Conservation (phyloP, 2,113 vertebrate genomes). For the Epinephelus lanceolatus region DNA sequence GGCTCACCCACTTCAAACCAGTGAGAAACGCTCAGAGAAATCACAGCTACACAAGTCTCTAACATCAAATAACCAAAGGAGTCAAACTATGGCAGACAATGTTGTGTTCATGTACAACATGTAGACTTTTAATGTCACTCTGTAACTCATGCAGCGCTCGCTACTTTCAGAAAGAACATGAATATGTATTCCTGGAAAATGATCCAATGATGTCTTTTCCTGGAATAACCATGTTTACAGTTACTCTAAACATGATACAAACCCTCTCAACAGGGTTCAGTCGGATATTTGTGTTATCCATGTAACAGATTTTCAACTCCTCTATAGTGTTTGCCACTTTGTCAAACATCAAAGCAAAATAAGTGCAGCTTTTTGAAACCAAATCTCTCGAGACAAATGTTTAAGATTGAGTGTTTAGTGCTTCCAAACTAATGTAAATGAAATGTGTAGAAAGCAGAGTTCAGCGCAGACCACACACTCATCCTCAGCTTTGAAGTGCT, state of each 20-base stretch:
- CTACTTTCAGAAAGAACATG: neutral
- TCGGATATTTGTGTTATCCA: neutral
- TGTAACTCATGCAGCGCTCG: neutral
- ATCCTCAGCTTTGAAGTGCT: slow-evolving; percentile 60
- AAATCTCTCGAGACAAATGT: slow-evolving; percentile 22
- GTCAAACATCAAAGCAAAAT: slow-evolving; percentile 31
- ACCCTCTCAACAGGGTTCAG: neutral
- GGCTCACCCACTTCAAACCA: neutral
- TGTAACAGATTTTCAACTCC: neutral
- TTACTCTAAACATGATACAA: neutral
- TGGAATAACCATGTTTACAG: neutral
- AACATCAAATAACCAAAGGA: neutral
- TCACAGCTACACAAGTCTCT: neutral
- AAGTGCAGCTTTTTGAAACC: neutral
- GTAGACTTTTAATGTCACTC: neutral
- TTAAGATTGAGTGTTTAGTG: slow-evolving; percentile 1
- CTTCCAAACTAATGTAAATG: slow-evolving; percentile 33
- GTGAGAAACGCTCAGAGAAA: neutral
- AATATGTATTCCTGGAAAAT: neutral
- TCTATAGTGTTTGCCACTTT: neutral
- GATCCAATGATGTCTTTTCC: neutral
- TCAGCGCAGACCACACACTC: slow-evolving; percentile 15
- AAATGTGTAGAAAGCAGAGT: neutral
- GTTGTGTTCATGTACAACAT: no score
- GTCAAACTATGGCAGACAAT: no score